Evolutionary conservation across 2,113 vertebrate species (phyloP).

Genomic region (Tichodroma muraria): DNA sequence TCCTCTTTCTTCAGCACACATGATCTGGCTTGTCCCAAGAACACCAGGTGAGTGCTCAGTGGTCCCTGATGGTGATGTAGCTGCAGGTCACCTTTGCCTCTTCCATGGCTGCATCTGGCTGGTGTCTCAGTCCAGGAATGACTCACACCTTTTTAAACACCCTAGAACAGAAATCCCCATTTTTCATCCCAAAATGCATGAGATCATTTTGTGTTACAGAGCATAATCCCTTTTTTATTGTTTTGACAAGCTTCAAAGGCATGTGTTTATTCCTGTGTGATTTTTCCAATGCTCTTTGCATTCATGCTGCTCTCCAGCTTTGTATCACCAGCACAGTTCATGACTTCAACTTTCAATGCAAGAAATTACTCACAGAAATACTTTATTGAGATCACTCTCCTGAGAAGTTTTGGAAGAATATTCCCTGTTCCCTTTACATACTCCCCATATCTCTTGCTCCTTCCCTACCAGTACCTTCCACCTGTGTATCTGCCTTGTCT

Average conservation of each 20-base stretch:
- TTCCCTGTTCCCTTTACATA: background rate
- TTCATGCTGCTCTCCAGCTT: background rate
- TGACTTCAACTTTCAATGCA: background rate
- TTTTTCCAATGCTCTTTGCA: background rate
- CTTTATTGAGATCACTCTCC: background rate
- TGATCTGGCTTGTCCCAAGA: background rate
- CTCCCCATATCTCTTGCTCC: background rate
- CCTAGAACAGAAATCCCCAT: background rate
- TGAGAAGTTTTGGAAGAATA: background rate
- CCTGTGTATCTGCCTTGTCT: background rate
- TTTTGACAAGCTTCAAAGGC: background rate
- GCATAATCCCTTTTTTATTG: slow-evolving; percentile 18
- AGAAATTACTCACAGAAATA: background rate
- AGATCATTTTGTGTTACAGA: background rate
- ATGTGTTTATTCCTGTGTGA: background rate
- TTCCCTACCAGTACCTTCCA: background rate
- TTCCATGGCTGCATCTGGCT: background rate
- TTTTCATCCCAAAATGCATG: background rate
- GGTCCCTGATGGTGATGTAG: background rate
- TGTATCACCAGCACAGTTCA: background rate
- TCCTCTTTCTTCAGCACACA: background rate
- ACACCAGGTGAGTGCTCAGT: background rate
- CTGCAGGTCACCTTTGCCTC: background rate
- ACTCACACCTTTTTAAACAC: background rate
- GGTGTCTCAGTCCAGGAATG: background rate